These are phyloP conservation scores for Chloroclysta siterata DNA, from an alignment of 2,888 invertebrate genomes.

Conservation along the genomic window DNA sequence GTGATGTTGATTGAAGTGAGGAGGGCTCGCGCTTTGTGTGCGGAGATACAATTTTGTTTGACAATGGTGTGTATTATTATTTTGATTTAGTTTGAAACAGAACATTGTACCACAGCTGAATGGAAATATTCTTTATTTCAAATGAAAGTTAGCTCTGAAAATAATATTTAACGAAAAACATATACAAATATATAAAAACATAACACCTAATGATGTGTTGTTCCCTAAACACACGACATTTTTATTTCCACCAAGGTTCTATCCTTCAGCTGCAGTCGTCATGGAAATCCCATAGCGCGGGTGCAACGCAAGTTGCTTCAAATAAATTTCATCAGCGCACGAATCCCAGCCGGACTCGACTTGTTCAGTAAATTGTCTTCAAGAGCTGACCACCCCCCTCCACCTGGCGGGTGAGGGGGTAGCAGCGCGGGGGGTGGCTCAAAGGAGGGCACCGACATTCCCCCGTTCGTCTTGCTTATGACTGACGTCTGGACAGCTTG, in stretches of 20 bases:
- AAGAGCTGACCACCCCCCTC: constrained; percentile 80
- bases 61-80: constrained; percentile 26
- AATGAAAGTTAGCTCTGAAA: too few species aligned
- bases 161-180: too few species aligned
- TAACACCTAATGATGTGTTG: not conserved
- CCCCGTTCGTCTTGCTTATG: constrained; percentile 84
- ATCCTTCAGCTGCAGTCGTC: constrained; percentile 37
- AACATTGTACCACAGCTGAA: not conserved
- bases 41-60: constrained; percentile 19
- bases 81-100: constrained; percentile 6
- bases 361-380: constrained; percentile 83
- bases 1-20: constrained; percentile 45
- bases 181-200: not conserved
- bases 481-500: constrained; percentile 83
- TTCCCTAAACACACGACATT: constrained; percentile 24
- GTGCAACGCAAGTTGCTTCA: constrained; percentile 70
- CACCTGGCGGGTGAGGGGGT: constrained; percentile 55
- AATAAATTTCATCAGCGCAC: constrained; percentile 80
- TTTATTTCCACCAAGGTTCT: constrained; percentile 33
- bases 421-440: constrained; percentile 51
- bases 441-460: constrained; percentile 74
- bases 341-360: constrained; percentile 73
- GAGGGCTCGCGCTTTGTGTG: constrained; percentile 17
- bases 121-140: not conserved
- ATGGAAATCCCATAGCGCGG: constrained; percentile 68